A percentile compares a stretch with the other conserved stretches of the same genome.
Conservation (phyloP, 2,888 invertebrate species). For the Branchellion lobata region DNA sequence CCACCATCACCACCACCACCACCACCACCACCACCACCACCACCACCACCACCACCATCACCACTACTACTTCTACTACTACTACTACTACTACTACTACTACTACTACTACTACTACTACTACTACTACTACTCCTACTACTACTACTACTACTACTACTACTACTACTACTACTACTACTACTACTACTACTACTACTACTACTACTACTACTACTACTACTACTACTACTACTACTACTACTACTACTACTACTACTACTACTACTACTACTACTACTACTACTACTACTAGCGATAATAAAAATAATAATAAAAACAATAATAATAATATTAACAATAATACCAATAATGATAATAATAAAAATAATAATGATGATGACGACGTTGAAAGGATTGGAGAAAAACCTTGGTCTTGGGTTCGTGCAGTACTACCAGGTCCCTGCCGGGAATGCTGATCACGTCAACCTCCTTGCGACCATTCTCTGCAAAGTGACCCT, state of each 20-base stretch:
- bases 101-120: background rate
- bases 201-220: slow-evolving; percentile 33
- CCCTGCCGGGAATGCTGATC: slow-evolving; percentile 91
- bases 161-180: slow-evolving; percentile 9
- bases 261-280: slow-evolving; percentile 33
- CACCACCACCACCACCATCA: too few species aligned
- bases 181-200: slow-evolving; percentile 13
- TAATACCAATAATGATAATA: background rate
- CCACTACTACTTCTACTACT: slow-evolving; percentile 6
- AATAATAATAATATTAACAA: too few species aligned
- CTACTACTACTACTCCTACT: too few species aligned
- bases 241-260: slow-evolving; percentile 33
- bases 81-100: slow-evolving; percentile 9
- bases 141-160: background rate
- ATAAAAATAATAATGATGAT: background rate
- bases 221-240: slow-evolving; percentile 33
- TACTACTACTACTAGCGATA: too few species aligned
- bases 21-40: too few species aligned
- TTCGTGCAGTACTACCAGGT: slow-evolving; percentile 65
- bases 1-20: too few species aligned
- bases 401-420: slow-evolving; percentile 60
- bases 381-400: background rate
- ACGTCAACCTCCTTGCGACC: slow-evolving; percentile 85
- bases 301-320: too few species aligned
- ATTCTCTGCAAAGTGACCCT: background rate